These are phyloP conservation scores for Orchesellides sinensis DNA, from an alignment of 2,888 invertebrate species.

Conservation along the genomic window DNA sequence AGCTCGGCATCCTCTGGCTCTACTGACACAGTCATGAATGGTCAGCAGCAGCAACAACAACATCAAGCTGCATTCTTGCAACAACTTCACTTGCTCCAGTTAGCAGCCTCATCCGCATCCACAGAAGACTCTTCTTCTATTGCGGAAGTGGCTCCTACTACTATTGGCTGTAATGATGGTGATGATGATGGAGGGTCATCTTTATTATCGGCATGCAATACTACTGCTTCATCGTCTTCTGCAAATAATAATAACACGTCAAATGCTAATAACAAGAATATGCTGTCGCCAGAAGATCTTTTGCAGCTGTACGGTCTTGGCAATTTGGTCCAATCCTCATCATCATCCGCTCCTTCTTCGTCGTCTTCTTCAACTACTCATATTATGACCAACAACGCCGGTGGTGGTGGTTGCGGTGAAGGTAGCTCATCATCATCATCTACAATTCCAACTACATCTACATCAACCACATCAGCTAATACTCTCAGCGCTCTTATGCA, in stretches of 20 bases:
- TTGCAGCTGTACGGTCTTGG: conserved; percentile 72
- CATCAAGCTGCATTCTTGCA: conserved; percentile 68
- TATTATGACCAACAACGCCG: conserved; percentile 16
- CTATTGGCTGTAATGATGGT: conserved; percentile 26
- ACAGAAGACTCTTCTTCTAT: conserved; percentile 10
- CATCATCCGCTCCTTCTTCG: conserved; percentile 27
- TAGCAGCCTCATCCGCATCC: conserved; percentile 24
- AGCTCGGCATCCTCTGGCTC: background rate
- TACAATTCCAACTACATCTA: background rate
- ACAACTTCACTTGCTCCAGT: conserved; percentile 71
- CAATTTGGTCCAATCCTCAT: conserved; percentile 36
- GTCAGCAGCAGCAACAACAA: conserved; percentile 37
- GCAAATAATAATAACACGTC: conserved; percentile 29
- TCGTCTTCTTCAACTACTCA: conserved; percentile 27
- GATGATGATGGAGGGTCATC: conserved; percentile 38
- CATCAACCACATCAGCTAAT: background rate
- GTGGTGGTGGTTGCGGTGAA: too few species aligned
- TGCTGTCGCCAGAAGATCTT: conserved; percentile 49
- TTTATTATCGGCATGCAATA: conserved; percentile 11
- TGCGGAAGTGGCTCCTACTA: background rate
- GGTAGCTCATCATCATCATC: conserved; percentile 25
- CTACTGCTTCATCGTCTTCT: conserved; percentile 11
- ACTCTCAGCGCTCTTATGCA: conserved; percentile 51
- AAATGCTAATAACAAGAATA: conserved; percentile 9
- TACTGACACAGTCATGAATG: conserved; percentile 52